Evolutionary conservation across 2,888 invertebrate genomes (phyloP).

Genomic region (Stenodema calcarata): DNA sequence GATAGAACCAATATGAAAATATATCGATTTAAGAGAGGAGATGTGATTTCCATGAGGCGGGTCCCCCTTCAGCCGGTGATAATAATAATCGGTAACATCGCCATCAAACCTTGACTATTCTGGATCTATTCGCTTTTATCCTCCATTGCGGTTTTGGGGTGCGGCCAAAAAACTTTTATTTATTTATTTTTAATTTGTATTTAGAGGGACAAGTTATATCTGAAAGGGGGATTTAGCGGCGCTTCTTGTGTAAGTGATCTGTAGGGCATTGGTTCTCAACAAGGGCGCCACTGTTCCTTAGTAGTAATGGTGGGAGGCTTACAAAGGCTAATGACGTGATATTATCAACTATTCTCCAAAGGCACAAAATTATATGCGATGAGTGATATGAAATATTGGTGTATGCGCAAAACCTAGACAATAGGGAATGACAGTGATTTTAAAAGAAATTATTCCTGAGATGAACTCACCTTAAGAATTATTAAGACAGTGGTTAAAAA

Average conservation of each 20-base stretch:
- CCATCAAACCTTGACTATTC: conserved; percentile 10
- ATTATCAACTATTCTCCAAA: too few species aligned
- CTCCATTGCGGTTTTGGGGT: background rate
- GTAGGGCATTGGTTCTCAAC: too few species aligned
- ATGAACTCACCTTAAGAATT: too few species aligned
- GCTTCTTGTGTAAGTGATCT: background rate
- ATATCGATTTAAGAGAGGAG: background rate
- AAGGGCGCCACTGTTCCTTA: too few species aligned
- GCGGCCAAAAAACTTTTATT: conserved; percentile 1
- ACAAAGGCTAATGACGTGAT: too few species aligned
- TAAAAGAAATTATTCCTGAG: too few species aligned
- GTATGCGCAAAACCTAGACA: too few species aligned
- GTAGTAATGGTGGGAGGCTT: too few species aligned
- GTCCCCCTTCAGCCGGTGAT: background rate
- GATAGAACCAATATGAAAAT: background rate
- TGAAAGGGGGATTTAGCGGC: background rate
- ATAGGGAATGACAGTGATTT: too few species aligned
- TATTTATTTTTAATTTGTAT: conserved; percentile 18
- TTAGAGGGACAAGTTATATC: background rate
- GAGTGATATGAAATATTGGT: too few species aligned
- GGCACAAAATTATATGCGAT: too few species aligned
- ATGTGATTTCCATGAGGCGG: background rate
- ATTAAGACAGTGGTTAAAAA: too few species aligned
- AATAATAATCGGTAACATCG: conserved; percentile 7
- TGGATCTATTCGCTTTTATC: conserved; percentile 21